Conservation (phyloP, 2,797 vertebrate genomes). For the Phylloscopus collybita region DNA sequence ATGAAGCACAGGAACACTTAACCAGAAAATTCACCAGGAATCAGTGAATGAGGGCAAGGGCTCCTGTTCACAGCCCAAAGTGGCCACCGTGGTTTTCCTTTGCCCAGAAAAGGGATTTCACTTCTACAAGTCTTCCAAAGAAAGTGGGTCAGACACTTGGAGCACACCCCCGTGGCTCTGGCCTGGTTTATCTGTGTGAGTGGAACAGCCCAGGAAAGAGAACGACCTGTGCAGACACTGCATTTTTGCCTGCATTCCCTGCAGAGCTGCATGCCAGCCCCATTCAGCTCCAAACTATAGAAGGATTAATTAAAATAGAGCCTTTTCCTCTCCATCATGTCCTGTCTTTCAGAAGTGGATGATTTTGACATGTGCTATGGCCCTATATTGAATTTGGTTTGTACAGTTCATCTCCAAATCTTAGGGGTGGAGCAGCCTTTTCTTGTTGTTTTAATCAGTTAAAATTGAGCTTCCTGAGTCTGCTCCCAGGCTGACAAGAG, state of each 20-base stretch:
- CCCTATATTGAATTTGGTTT: not conserved
- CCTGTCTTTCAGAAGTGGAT: not conserved
- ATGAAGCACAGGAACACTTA: not conserved
- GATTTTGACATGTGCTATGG: not conserved
- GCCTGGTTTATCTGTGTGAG: not conserved
- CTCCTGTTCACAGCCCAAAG: not conserved
- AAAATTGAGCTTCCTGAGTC: not conserved
- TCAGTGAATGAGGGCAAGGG: not conserved
- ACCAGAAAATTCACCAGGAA: not conserved
- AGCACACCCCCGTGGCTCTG: not conserved
- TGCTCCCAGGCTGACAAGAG: not conserved
- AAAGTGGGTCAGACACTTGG: not conserved
- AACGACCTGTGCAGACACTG: not conserved
- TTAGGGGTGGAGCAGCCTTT: not conserved
- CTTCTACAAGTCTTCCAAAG: not conserved
- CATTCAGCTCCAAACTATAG: not conserved
- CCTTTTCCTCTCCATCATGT: not conserved
- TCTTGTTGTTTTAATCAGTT: not conserved
- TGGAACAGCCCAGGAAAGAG: not conserved
- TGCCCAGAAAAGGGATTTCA: not conserved
- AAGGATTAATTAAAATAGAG: not conserved
- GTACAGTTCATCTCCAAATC: not conserved
- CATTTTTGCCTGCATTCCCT: not conserved
- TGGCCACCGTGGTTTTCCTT: not conserved
- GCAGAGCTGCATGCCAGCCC: not conserved